phyloP scores from a whole-genome alignment of 2,888 invertebrate species.

The Pandemis heparana region DNA sequence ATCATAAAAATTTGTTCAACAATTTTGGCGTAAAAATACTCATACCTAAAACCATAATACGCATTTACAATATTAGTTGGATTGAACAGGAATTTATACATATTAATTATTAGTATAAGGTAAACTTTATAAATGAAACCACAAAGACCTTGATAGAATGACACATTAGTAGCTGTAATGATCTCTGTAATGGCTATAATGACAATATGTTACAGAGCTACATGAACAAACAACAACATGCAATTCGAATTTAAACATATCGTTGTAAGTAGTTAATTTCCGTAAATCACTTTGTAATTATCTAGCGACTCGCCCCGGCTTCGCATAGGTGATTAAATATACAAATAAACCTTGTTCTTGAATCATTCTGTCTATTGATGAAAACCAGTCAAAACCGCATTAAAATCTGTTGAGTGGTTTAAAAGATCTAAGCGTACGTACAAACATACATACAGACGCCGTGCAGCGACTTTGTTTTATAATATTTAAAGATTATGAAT shows the following conservation, averaged over 20 bases:
- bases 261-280: not conserved
- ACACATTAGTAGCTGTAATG: conserved; percentile 1
- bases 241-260: not conserved
- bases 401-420: no score
- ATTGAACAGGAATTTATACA: not conserved
- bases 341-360: not conserved
- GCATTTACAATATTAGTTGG: no score
- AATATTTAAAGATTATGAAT: no score
- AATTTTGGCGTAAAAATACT: no score
- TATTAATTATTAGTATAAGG: not conserved
- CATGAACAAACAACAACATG: not conserved
- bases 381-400: no score
- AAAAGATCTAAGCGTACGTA: no score
- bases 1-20: no score
- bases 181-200: not conserved
- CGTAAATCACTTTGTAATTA: not conserved
- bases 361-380: no score
- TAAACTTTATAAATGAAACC: not conserved
- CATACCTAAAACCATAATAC: no score
- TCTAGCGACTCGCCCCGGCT: no score
- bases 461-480: no score
- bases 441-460: no score
- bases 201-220: not conserved
- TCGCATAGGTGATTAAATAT: not conserved
- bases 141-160: not conserved